phyloP scores from a whole-genome alignment of 2,888 invertebrate species.

The Conops quadrifasciatus region DNA sequence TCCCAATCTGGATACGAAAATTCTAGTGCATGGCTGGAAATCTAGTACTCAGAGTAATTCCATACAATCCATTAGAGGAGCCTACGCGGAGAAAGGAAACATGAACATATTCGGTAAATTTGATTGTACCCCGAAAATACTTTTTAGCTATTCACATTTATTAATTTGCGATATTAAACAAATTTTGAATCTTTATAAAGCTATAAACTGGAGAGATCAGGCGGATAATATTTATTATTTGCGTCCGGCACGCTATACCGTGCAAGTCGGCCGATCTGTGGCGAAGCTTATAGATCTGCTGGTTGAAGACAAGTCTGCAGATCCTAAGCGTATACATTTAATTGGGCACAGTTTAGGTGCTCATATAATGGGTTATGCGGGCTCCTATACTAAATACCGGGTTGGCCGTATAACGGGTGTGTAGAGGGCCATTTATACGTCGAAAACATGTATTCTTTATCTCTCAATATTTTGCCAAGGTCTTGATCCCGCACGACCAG shows the following conservation, averaged over 20 bases:
- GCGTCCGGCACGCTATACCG: constrained; percentile 60
- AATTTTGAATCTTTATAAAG: constrained; percentile 39
- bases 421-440: background rate
- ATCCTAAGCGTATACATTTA: constrained; percentile 59
- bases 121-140: background rate
- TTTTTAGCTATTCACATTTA: background rate
- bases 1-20: constrained; percentile 60
- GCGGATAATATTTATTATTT: constrained; percentile 63
- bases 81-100: constrained; percentile 56
- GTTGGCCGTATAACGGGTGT: constrained; percentile 71
- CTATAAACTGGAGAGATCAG: constrained; percentile 63
- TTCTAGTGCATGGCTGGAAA: constrained; percentile 64
- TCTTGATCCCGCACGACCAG: constrained; percentile 72
- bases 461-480: constrained; percentile 57
- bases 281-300: constrained; percentile 61
- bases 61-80: constrained; percentile 62
- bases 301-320: constrained; percentile 59
- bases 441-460: background rate
- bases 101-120: constrained; percentile 59
- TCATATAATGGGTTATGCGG: constrained; percentile 71
- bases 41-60: constrained; percentile 62
- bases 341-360: constrained; percentile 70
- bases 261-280: constrained; percentile 61
- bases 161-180: background rate
- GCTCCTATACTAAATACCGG: constrained; percentile 65